A percentile compares a stretch with the other conserved stretches of the same genome.
Conservation (phyloP, 2,888 invertebrate genomes). For the Galerucella nymphaeae region DNA sequence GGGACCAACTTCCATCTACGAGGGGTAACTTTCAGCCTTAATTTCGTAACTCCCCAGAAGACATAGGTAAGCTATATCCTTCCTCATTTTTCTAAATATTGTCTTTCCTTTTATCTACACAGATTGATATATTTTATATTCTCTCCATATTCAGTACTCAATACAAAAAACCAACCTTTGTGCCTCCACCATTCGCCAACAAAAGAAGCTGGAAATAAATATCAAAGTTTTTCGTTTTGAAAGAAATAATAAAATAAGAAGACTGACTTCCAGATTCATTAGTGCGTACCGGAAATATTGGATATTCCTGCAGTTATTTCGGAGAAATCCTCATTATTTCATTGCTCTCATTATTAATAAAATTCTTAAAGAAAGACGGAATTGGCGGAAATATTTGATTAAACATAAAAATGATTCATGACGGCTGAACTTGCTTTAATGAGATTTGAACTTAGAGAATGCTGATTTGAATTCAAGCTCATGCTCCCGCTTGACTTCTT, state of each 20-base stretch:
- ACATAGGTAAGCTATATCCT: too few relatives aligned
- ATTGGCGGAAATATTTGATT: conserved; percentile 19
- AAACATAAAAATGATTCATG: conserved; percentile 3
- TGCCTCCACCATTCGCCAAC: neutral
- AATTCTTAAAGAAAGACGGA: conserved; percentile 9
- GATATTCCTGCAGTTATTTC: conserved; percentile 12
- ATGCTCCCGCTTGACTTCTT: neutral
- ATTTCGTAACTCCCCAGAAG: too few relatives aligned
- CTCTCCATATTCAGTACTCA: too few relatives aligned
- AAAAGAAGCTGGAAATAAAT: neutral
- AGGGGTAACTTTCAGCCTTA: too few relatives aligned
- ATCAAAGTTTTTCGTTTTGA: neutral
- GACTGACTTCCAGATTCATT: conserved; percentile 1
- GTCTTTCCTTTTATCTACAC: too few relatives aligned
- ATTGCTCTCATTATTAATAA: conserved; percentile 15
- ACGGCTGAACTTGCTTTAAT: conserved; percentile 11
- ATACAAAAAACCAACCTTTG: too few relatives aligned
- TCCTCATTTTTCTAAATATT: too few relatives aligned
- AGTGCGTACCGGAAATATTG: conserved; percentile 11
- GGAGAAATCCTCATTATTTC: conserved; percentile 14
- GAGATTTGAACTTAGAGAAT: conserved; percentile 8
- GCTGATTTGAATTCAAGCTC: neutral
- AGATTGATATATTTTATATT: too few relatives aligned
- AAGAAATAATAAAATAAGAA: neutral
- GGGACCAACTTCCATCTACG: too few relatives aligned